Conservation (phyloP, 1,140 invertebrate genomes). For the Latrodectus geometricus region DNA sequence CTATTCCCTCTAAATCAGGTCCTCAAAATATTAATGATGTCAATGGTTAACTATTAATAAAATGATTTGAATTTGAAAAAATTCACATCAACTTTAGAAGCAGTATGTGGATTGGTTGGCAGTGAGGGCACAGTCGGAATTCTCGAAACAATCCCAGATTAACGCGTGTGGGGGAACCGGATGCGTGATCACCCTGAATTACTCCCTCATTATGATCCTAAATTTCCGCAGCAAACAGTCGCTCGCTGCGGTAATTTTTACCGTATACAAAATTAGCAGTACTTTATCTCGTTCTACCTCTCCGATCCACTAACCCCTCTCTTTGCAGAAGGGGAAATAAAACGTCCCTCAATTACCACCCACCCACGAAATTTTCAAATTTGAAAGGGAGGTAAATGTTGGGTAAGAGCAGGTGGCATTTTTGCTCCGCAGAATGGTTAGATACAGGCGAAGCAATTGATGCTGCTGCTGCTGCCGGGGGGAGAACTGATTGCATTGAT, state of each 20-base stretch:
- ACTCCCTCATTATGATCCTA: conserved; percentile 9
- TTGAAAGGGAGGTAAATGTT: not conserved
- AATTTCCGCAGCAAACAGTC: conserved; percentile 20
- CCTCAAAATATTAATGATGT: no score
- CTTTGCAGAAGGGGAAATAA: conserved; percentile 11
- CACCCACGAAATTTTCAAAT: conserved; percentile 4
- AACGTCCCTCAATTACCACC: conserved; percentile 17
- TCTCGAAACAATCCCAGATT: not conserved
- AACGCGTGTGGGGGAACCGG: not conserved
- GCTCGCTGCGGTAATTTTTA: conserved; percentile 18
- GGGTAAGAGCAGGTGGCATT: conserved; percentile 51
- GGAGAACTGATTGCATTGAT: conserved; percentile 53
- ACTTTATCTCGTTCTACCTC: conserved; percentile 21
- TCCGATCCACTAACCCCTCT: not conserved
- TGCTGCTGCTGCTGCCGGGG: conserved; percentile 8
- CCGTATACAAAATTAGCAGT: conserved; percentile 52
- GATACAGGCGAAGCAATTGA: conserved; percentile 23
- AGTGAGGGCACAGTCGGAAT: no score
- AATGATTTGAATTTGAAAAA: no score
- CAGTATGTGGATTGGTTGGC: no score
- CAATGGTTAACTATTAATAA: no score
- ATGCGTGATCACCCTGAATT: not conserved
- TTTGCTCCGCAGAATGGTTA: conserved; percentile 25
- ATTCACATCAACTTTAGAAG: no score
- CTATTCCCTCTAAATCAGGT: no score